Conservation (phyloP, 2,888 invertebrate species). For the Microdon myrmicae region DNA sequence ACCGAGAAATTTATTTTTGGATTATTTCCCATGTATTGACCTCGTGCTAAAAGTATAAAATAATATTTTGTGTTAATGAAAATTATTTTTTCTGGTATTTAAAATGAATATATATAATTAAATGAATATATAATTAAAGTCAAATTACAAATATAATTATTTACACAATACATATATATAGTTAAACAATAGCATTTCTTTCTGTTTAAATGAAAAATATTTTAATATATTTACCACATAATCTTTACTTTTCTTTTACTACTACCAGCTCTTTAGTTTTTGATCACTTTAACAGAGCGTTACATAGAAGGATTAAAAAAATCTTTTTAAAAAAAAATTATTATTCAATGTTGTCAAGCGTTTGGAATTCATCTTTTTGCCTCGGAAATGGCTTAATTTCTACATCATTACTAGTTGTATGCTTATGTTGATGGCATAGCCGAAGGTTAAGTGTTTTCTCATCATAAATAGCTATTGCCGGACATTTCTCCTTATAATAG, state of each 20-base stretch:
- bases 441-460: conserved; percentile 63
- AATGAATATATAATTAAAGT: neutral
- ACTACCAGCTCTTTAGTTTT: conserved; percentile 24
- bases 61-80: conserved; percentile 21
- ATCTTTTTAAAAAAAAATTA: conserved; percentile 15
- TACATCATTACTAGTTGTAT: conserved; percentile 63
- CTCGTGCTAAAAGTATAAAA: conserved; percentile 53
- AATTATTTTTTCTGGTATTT: neutral
- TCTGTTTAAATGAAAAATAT: neutral
- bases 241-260: conserved; percentile 23
- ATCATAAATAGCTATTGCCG: conserved; percentile 66
- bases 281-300: conserved; percentile 15
- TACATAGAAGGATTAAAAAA: conserved; percentile 6
- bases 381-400: conserved; percentile 60
- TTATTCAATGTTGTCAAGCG: conserved; percentile 32
- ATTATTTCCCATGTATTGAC: conserved; percentile 57
- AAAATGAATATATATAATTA: neutral
- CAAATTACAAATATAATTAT: neutral
- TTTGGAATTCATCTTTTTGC: conserved; percentile 29
- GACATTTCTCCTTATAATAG: conserved; percentile 67
- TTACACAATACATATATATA: neutral
- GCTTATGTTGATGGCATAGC: conserved; percentile 65
- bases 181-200: no score
- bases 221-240: conserved; percentile 32
- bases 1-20: conserved; percentile 64